phyloP scores from a whole-genome alignment of 2,113 vertebrate genomes.

The Rana temporaria region DNA sequence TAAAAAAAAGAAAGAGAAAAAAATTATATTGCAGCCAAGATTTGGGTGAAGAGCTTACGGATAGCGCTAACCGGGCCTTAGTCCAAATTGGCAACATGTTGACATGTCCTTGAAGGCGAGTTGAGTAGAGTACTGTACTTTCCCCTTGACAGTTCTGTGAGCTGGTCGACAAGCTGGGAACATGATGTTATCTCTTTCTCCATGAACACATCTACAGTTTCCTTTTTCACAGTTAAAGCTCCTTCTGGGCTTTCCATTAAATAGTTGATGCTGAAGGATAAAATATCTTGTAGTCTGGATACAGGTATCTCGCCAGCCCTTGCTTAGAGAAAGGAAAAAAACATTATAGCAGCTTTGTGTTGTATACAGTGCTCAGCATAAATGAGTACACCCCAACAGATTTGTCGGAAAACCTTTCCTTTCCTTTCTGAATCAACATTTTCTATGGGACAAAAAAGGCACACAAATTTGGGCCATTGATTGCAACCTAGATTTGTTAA shows the following conservation, averaged over 20 bases:
- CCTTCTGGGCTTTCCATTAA: neutral
- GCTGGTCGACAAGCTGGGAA: slow-evolving; percentile 71
- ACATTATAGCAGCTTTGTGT: too few relatives aligned
- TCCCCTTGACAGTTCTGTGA: slow-evolving; percentile 65
- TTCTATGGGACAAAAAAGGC: too few relatives aligned
- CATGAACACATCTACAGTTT: slow-evolving; percentile 71
- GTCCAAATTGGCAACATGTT: slow-evolving; percentile 72
- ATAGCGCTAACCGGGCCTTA: slow-evolving; percentile 65
- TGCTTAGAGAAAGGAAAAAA: too few relatives aligned
- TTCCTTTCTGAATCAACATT: too few relatives aligned
- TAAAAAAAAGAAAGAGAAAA: neutral
- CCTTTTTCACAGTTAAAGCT: slow-evolving; percentile 62
- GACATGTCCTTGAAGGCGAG: slow-evolving; percentile 71
- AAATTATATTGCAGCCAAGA: slow-evolving; percentile 56
- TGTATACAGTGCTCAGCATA: too few relatives aligned
- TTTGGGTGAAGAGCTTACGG: slow-evolving; percentile 61
- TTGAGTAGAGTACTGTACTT: slow-evolving; percentile 72
- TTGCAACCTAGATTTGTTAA: too few relatives aligned
- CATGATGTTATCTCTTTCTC: slow-evolving; percentile 73
- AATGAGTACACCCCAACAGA: too few relatives aligned
- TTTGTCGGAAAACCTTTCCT: too few relatives aligned
- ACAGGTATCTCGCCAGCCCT: too few relatives aligned
- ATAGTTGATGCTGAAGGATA: neutral
- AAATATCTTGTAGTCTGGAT: too few relatives aligned
- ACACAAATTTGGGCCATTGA: too few relatives aligned